phyloP scores from a whole-genome alignment of 2,797 vertebrate genomes.

The Falco cherrug region DNA sequence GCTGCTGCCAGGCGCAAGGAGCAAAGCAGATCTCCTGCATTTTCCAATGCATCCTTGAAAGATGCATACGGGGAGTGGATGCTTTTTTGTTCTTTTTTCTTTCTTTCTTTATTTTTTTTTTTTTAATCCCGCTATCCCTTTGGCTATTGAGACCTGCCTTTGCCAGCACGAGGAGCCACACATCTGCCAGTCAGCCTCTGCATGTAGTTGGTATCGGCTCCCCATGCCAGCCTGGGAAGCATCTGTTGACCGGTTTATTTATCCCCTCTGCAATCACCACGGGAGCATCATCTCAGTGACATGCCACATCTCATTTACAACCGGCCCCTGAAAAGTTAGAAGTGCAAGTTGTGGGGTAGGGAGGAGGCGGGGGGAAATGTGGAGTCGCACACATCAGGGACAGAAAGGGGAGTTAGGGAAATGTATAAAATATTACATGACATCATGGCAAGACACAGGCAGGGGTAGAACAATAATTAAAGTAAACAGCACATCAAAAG shows the following conservation, averaged over 20 bases:
- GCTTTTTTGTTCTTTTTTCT: too few species aligned
- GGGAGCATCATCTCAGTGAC: slow-evolving; percentile 37
- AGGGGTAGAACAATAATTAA: slow-evolving; percentile 74
- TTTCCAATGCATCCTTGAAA: neutral
- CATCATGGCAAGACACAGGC: slow-evolving; percentile 68
- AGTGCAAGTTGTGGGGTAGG: slow-evolving; percentile 37
- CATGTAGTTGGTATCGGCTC: neutral
- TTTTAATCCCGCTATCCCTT: neutral
- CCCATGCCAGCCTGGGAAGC: slow-evolving; percentile 51
- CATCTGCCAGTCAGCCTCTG: neutral
- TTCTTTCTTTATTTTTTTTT: neutral
- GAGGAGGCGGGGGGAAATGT: neutral
- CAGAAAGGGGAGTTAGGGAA: slow-evolving; percentile 32
- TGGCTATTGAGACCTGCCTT: neutral
- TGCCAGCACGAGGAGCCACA: neutral
- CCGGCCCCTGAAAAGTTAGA: slow-evolving; percentile 63
- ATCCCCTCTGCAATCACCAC: slow-evolving; percentile 47
- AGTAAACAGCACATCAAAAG: slow-evolving; percentile 79
- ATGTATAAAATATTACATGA: slow-evolving; percentile 73
- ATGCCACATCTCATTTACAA: slow-evolving; percentile 70
- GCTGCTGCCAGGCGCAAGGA: neutral
- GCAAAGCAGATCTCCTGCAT: neutral
- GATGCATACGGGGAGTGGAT: neutral
- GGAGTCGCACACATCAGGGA: neutral
- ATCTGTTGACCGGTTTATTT: slow-evolving; percentile 73